Evolutionary conservation across 2,113 vertebrate species (phyloP).

Genomic region (Hemibagrus wyckioides): DNA sequence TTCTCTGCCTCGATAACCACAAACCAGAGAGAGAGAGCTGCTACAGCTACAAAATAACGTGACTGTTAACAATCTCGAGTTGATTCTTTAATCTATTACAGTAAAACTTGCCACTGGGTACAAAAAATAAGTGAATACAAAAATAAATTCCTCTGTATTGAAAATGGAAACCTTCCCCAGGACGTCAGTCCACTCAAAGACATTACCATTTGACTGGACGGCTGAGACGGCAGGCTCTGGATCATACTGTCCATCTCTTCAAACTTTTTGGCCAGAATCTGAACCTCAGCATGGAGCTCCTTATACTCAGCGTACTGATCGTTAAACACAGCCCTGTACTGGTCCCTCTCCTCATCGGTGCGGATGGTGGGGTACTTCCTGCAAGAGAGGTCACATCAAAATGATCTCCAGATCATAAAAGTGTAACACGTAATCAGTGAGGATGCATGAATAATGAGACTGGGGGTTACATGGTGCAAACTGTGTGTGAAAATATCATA

Average conservation of each 20-base stretch:
- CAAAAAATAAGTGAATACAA: too few relatives aligned
- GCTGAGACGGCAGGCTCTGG: slow-evolving; percentile 73
- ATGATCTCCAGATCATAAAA: neutral
- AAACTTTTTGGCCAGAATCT: slow-evolving; percentile 80
- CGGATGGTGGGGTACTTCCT: slow-evolving; percentile 90
- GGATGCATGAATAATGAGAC: neutral
- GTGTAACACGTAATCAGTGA: neutral
- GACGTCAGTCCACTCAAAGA: too few relatives aligned
- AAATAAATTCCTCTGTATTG: too few relatives aligned
- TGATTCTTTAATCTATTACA: neutral
- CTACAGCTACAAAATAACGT: neutral
- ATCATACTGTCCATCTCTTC: slow-evolving; percentile 86
- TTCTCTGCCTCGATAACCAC: neutral
- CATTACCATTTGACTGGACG: slow-evolving; percentile 76
- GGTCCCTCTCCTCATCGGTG: slow-evolving; percentile 85
- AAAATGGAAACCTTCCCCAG: neutral
- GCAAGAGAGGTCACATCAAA: neutral
- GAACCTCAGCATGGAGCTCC: slow-evolving; percentile 87
- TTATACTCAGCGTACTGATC: slow-evolving; percentile 96
- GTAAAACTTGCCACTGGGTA: neutral
- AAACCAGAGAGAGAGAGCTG: neutral
- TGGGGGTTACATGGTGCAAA: neutral
- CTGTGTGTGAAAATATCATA: too few relatives aligned
- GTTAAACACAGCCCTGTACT: slow-evolving; percentile 93
- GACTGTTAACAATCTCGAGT: neutral